Percentiles rank a stretch among this genome's conserved stretches.
These are phyloP conservation scores for Peribatodes rhomboidaria DNA, from an alignment of 2,888 invertebrate species.

Conservation along the genomic window DNA sequence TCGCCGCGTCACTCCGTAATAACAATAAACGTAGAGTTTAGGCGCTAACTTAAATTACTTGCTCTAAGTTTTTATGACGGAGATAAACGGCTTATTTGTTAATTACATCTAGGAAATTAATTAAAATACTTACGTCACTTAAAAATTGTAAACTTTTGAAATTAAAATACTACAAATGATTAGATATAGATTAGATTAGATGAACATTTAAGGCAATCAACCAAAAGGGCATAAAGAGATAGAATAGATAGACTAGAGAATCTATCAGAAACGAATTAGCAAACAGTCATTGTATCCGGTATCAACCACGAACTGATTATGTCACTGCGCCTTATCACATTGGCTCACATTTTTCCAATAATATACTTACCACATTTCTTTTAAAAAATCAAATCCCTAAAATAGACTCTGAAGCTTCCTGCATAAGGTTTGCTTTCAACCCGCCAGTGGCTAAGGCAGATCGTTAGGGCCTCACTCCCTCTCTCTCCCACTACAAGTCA, in stretches of 20 bases:
- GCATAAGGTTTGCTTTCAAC: conserved; percentile 37
- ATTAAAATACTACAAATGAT: no score
- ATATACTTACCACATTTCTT: conserved; percentile 11
- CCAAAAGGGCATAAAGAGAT: no score
- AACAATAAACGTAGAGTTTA: conserved; percentile 20
- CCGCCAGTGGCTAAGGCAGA: conserved; percentile 23
- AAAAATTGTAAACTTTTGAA: not conserved
- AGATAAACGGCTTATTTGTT: conserved; percentile 6
- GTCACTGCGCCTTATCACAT: conserved; percentile 34
- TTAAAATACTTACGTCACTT: no score
- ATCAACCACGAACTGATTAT: conserved; percentile 36
- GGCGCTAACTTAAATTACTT: conserved; percentile 23
- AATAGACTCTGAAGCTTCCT: conserved; percentile 14
- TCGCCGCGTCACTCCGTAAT: conserved; percentile 26
- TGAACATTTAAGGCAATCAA: no score
- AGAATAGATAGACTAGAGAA: no score
- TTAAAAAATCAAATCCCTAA: conserved; percentile 2
- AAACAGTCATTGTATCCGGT: conserved; percentile 11
- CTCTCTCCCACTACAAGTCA: conserved; percentile 49
- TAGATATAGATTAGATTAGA: no score
- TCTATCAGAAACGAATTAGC: conserved; percentile 26
- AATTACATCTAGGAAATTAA: not conserved
- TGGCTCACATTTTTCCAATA: conserved; percentile 39
- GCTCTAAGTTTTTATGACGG: conserved; percentile 19
- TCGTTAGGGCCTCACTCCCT: conserved; percentile 44